Evolutionary conservation across 1,140 invertebrate genomes (phyloP).

Genomic region (Pseudoatta argentina): DNA sequence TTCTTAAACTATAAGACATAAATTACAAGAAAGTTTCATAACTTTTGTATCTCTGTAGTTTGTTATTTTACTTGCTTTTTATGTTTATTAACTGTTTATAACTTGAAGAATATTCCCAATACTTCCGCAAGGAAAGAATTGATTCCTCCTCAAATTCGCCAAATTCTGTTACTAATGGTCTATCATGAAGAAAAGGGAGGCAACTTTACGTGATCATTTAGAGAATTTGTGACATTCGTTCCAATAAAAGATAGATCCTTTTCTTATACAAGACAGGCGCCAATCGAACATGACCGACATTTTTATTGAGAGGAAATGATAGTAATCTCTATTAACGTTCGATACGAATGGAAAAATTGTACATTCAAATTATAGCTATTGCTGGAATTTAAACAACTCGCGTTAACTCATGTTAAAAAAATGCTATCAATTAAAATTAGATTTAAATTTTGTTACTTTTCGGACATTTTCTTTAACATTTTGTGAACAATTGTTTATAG

Average conservation of each 20-base stretch:
- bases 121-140: not conserved
- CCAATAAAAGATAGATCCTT: constrained; percentile 21
- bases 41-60: not conserved
- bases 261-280: not conserved
- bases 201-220: not conserved
- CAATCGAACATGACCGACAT: constrained; percentile 4
- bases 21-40: not conserved
- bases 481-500: no score
- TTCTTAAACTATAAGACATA: not conserved
- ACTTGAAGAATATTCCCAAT: not conserved
- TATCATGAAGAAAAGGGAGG: not conserved
- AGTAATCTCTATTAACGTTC: not conserved
- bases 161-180: constrained; percentile 8
- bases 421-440: not conserved
- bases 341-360: not conserved
- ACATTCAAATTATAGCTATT: not conserved
- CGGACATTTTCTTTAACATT: no score
- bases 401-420: not conserved
- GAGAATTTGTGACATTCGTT: not conserved
- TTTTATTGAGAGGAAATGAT: constrained; percentile 29
- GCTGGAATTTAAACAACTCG: not conserved
- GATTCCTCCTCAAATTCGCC: not conserved
- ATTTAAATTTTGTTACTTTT: not conserved
- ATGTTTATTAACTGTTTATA: not conserved
- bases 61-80: not conserved